These are phyloP conservation scores for Glaucomys volans DNA, from an alignment of 2,113 vertebrate species.

Conservation along the genomic window DNA sequence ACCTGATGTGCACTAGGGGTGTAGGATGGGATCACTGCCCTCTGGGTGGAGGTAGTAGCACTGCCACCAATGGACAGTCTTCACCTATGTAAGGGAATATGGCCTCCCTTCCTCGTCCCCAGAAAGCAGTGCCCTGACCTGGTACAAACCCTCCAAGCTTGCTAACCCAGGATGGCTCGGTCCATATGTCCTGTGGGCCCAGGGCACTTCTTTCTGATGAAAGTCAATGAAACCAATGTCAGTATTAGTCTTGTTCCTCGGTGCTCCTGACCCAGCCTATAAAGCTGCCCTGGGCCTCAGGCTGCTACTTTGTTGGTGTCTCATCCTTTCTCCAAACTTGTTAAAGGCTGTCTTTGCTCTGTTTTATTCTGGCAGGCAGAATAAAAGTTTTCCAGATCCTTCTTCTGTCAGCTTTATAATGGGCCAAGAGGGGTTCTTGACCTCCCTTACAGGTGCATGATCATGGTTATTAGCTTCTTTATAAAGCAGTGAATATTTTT, in stretches of 20 bases:
- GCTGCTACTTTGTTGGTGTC: neutral
- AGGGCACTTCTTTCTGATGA: neutral
- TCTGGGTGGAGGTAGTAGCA: neutral
- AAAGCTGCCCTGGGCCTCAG: too few species aligned
- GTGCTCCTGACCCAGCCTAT: neutral
- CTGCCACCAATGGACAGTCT: accelerated
- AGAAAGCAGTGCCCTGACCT: neutral
- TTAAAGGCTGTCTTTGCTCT: neutral
- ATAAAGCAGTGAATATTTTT: neutral
- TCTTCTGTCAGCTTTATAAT: neutral
- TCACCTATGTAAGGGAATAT: neutral
- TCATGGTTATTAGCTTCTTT: neutral
- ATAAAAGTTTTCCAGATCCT: neutral
- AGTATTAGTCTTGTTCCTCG: neutral
- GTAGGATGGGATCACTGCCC: neutral
- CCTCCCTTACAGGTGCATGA: neutral
- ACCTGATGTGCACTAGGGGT: accelerated
- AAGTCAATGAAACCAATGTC: neutral
- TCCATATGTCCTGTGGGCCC: too few species aligned
- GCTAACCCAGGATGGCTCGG: neutral
- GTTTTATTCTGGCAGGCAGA: neutral
- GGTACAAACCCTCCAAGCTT: neutral
- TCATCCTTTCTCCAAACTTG: too few species aligned
- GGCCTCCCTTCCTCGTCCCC: neutral
- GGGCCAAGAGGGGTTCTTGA: neutral